Conservation (phyloP, 2,797 vertebrate species). For the Peromyscus nudipes region DNA sequence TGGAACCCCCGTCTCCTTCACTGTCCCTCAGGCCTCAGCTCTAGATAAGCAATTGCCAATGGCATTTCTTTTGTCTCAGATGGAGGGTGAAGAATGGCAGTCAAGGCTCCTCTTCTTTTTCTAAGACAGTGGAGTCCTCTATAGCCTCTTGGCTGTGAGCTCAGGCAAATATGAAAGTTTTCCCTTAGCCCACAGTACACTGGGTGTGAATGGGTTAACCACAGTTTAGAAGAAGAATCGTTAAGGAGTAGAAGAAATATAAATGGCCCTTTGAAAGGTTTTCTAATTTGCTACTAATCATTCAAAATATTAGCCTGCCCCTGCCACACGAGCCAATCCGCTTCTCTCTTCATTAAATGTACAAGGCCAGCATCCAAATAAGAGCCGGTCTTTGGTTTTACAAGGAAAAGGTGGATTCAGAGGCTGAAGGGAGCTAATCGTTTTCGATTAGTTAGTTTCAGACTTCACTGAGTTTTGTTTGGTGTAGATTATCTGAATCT, state of each 20-base stretch:
- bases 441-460: constrained; percentile 85
- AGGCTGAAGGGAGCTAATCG: constrained; percentile 79
- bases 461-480: constrained; percentile 83
- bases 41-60: neutral
- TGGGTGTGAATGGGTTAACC: constrained; percentile 15
- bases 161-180: neutral
- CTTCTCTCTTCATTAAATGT: constrained; percentile 1
- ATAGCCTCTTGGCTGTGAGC: neutral
- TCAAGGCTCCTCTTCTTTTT: neutral
- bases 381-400: constrained; percentile 74
- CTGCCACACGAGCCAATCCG: neutral
- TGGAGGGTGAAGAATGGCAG: neutral
- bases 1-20: neutral
- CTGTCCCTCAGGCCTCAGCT: neutral
- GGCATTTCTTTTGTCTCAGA: neutral
- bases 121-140: neutral
- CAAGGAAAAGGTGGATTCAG: constrained; percentile 79
- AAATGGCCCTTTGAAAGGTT: constrained; percentile 46
- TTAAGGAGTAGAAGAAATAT: neutral
- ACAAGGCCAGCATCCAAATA: constrained; percentile 73
- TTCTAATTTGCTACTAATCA: constrained; percentile 68
- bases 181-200: neutral
- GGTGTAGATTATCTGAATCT: constrained; percentile 83
- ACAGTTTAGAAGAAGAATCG: neutral
- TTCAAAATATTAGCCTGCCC: constrained; percentile 72